Base-by-base conservation (phyloP, 2,888 invertebrate species). In the Uloborus plumipes region DNA sequence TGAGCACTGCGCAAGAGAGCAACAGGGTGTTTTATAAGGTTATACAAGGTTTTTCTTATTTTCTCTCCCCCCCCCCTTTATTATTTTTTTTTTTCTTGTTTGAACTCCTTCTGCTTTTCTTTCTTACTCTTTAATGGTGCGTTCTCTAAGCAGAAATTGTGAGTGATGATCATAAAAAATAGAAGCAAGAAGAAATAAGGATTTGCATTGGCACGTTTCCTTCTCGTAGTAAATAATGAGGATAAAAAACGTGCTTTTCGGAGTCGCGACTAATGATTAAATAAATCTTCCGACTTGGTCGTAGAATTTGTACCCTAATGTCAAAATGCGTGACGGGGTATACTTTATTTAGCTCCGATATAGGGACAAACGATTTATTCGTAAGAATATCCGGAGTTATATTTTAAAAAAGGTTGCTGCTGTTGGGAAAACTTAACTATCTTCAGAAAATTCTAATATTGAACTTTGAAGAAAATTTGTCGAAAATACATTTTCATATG, bases 21-120 rank as follows among this genome's bases (percentile, higher is more conserved):
- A 78, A 78, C 71, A 78, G 78, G 78, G 71, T 55, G 62, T 71
- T 78, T 71, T 65, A 65, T 78, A 78, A 71, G 65, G 70, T 71
- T 78, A 71, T n/a, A n/a, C 14, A 18, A 18, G 26, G 50, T 65
- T 53, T 75, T 75, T 72, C 47, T 26, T 15, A 26, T 13, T 22
- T 39, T 9, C 39, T 9, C 39, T 3, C 20, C 20, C 16, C 14
- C n/a, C n/a, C n/a, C n/a, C n/a, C n/a, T n/a, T n/a, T n/a, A n/a
- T n/a, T n/a, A n/a, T n/a, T n/a, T 58, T 66, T 74, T 66, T 50
- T 61, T 20, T 50, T 47, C 39, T 9, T 58, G 47, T 58, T 20
- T 26, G 11, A 9, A 4, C 16, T 49, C 51, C 55, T 55, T 31
- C 11, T 14, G 15, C 18, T 31, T 49, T 50, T 50, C n/a, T 53